phyloP scores from a whole-genome alignment of 92 coral and sea anemone genomes.

The Galaxea fascicularis region DNA sequence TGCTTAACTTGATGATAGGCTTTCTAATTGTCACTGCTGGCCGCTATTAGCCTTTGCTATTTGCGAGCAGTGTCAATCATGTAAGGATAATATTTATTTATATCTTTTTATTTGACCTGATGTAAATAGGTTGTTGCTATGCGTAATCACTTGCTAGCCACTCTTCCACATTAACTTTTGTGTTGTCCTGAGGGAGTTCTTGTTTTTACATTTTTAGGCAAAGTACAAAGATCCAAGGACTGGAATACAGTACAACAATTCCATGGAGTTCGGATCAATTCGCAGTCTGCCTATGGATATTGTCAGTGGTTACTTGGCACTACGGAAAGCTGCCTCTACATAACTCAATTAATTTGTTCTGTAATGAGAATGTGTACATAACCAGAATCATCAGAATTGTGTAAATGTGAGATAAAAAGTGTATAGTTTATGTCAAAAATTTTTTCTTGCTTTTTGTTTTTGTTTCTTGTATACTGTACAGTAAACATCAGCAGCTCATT shows the following conservation, averaged over 20 bases:
- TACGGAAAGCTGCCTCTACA: slow-evolving; percentile 94
- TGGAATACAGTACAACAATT: slow-evolving; percentile 86
- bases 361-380: neutral
- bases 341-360: neutral
- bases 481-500: neutral
- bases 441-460: neutral
- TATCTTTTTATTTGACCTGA: no score
- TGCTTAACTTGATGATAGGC: no score
- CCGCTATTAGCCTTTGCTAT: no score
- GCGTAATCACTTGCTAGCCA: no score
- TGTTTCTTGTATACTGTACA: neutral
- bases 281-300: slow-evolving; percentile 95
- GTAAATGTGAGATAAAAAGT: slow-evolving; percentile 8
- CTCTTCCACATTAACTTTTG: no score
- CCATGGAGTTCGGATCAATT: slow-evolving; percentile 90
- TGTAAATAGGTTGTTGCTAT: no score
- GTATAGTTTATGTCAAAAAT: neutral
- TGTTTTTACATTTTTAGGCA: slow-evolving; percentile 89
- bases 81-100: no score
- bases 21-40: no score
- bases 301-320: slow-evolving; percentile 87
- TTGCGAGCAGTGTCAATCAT: no score
- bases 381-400: neutral
- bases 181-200: no score
- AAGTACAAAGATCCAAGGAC: slow-evolving; percentile 99